Conservation (phyloP, 2,113 vertebrate species). For the Tichodroma muraria region DNA sequence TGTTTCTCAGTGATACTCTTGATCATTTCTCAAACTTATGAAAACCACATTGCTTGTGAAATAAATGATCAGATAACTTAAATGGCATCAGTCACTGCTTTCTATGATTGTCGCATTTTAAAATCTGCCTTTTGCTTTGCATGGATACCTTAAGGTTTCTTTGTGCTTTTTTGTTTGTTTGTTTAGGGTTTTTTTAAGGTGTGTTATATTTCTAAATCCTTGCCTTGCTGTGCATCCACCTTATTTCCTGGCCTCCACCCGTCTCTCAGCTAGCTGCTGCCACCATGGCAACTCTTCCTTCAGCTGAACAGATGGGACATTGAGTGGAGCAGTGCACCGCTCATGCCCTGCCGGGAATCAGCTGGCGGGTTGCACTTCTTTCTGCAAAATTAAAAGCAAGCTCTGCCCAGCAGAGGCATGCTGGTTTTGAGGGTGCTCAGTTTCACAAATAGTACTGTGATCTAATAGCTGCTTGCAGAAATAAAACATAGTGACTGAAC, state of each 20-base stretch:
- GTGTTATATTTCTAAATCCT: background rate
- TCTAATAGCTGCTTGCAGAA: background rate
- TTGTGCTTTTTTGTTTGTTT: background rate
- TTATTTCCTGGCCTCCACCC: slow-evolving; percentile 21
- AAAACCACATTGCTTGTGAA: background rate
- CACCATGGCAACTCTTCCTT: slow-evolving; percentile 46
- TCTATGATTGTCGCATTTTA: background rate
- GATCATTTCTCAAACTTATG: background rate
- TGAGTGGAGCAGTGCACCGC: background rate
- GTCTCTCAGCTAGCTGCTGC: background rate
- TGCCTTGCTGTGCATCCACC: background rate
- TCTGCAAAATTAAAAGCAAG: background rate
- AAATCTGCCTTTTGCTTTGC: background rate
- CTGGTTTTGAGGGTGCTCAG: background rate
- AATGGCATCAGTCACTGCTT: background rate
- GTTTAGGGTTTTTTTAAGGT: background rate
- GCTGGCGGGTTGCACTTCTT: background rate
- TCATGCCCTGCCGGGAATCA: slow-evolving; percentile 2
- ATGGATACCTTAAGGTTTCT: background rate
- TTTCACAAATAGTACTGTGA: background rate
- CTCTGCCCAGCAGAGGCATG: background rate
- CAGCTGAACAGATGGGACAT: slow-evolving; percentile 48
- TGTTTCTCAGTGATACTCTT: background rate
- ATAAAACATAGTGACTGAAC: background rate
- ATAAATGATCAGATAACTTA: background rate